Evolutionary conservation across 2,888 invertebrate genomes (phyloP), one percentile per base, ranked within the genome.

Genomic region (Noctua comes): DNA sequence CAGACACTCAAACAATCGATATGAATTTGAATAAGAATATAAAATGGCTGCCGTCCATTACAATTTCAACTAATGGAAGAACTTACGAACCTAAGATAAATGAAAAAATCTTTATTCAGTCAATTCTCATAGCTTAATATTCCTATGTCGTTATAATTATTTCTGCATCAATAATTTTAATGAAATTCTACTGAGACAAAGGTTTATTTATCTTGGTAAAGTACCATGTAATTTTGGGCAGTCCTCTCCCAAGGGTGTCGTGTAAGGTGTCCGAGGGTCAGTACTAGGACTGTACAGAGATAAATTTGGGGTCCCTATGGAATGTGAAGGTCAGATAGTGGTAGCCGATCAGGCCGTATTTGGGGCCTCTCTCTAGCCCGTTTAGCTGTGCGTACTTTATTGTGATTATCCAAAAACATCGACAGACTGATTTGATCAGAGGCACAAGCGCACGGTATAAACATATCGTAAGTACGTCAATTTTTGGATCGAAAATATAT

Each of bases 261-360:
- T 85, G 13, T 16, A 43, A 11, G 6, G 66, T 57, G 81, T 57
- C 80, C 72, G 46, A 62, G 48, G 81, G 81, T 68, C 31, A n/a
- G 36, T 48, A 62, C 73, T 64, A 73, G 31, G 8, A 73, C 3
- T 24, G 62, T 80, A 36, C 21, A 21, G 2, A 51, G 43, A 82
- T 82, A 82, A 57, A 85, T 85, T 64, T 51, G 24, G 8, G 21
- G 43, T 73, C 81, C 81, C 82, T 21, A 40, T 7, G 82, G 81
- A n/a, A 85, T 68, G 10, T 36, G 54, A 43, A 68, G 81, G 82
- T 57, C 57, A 51, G 62, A 43, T n/a, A 1, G 27, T 43, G 68
- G 46, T 36, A 57, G 46, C n/a, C 57, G 48, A 73, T 85, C 24
- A 64, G 21, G 16, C 24, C 2, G 36, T 66, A 51, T 59, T 79